Evolutionary conservation across 1,140 invertebrate species (phyloP).

Genomic region (Drosophila pachea): DNA sequence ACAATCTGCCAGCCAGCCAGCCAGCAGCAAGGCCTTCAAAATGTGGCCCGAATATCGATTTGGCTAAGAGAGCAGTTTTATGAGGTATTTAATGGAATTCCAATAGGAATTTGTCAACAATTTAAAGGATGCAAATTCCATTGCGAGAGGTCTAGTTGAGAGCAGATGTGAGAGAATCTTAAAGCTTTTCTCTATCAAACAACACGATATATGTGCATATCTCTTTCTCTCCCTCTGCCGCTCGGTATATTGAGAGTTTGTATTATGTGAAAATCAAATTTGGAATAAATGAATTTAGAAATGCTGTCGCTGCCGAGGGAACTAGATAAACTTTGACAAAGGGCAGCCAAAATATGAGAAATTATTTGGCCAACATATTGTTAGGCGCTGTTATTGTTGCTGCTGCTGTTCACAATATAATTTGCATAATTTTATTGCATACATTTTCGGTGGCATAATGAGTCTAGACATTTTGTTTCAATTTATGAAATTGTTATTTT

Average conservation of each 20-base stretch:
- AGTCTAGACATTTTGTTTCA: slow-evolving; percentile 68
- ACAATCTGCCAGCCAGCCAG: slow-evolving; percentile 20
- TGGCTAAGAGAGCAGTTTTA: too few relatives aligned
- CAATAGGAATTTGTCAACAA: too few relatives aligned
- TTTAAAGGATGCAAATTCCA: too few relatives aligned
- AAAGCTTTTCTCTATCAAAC: not conserved
- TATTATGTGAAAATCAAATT: slow-evolving; percentile 18
- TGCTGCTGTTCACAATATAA: slow-evolving; percentile 20
- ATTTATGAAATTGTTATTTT: slow-evolving; percentile 67
- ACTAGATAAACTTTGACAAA: slow-evolving; percentile 23
- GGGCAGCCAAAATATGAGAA: slow-evolving; percentile 19
- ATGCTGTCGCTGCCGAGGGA: slow-evolving; percentile 8
- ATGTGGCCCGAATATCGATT: too few relatives aligned
- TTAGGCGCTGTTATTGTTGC: slow-evolving; percentile 6
- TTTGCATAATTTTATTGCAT: slow-evolving; percentile 69
- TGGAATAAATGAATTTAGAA: slow-evolving; percentile 22
- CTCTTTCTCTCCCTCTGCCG: too few relatives aligned
- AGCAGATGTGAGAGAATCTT: too few relatives aligned
- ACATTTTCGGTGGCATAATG: slow-evolving; percentile 59
- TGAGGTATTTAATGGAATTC: too few relatives aligned
- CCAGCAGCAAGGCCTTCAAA: not conserved
- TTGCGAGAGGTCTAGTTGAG: too few relatives aligned
- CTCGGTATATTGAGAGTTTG: slow-evolving; percentile 6
- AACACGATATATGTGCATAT: not conserved
- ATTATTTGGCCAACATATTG: slow-evolving; percentile 26